A percentile compares a stretch with the other conserved stretches of the same genome.
These are phyloP conservation scores for Amphipyra tragopoginis DNA, from an alignment of 2,888 invertebrate genomes.

Conservation along the genomic window DNA sequence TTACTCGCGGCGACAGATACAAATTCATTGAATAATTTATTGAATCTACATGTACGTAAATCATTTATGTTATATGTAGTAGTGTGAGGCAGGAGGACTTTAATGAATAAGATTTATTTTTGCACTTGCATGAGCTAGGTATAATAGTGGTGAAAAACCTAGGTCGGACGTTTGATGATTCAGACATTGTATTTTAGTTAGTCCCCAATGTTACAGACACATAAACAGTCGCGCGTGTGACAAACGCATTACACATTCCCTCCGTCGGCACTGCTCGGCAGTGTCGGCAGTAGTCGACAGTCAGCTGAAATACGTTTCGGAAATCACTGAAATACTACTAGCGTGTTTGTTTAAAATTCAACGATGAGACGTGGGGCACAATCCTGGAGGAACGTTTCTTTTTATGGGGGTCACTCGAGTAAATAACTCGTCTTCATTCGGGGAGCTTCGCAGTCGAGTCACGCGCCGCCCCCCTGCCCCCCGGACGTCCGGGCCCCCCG, in stretches of 20 bases:
- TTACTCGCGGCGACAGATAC: constrained; percentile 25
- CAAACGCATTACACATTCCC: constrained; percentile 62
- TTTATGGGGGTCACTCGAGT: constrained; percentile 82
- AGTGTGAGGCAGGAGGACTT: neutral
- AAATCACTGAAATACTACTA: constrained; percentile 75
- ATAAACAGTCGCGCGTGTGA: constrained; percentile 42
- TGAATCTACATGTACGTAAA: constrained; percentile 13
- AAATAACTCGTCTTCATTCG: constrained; percentile 80
- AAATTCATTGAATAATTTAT: constrained; percentile 32
- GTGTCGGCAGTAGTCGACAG: too few relatives aligned
- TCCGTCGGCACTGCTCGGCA: too few relatives aligned
- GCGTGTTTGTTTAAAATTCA: constrained; percentile 80
- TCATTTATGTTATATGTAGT: constrained; percentile 5
- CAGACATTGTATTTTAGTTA: constrained; percentile 6
- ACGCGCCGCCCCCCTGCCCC: constrained; percentile 54
- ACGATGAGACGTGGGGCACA: constrained; percentile 70
- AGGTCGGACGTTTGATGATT: constrained; percentile 10
- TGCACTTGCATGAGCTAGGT: neutral
- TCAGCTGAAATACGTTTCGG: constrained; percentile 54
- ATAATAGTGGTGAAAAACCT: neutral
- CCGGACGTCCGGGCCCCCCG: constrained; percentile 24
- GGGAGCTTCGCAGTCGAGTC: constrained; percentile 62
- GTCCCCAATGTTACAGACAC: constrained; percentile 18
- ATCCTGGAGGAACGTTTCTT: constrained; percentile 78
- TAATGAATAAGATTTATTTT: neutral